These are phyloP conservation scores for Bembecia ichneumoniformis DNA, from an alignment of 2,888 invertebrate genomes.

Conservation along the genomic window DNA sequence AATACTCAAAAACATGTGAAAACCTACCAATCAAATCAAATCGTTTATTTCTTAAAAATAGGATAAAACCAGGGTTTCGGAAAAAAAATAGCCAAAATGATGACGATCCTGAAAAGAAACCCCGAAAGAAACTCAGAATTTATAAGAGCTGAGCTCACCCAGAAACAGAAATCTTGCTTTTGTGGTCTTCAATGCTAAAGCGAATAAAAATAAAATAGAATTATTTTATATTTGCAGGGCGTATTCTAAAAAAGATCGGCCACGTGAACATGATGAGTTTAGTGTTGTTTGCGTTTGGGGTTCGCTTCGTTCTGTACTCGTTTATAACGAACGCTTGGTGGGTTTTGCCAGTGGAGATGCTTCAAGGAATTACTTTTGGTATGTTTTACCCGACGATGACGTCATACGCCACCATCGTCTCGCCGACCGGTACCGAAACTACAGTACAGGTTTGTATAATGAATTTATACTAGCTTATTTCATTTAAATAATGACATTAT, in stretches of 20 bases:
- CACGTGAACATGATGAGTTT: conserved; percentile 88
- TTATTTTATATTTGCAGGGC: conserved; percentile 45
- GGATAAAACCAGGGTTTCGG: too few species aligned
- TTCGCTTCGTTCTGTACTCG: conserved; percentile 88
- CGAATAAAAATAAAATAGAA: too few species aligned
- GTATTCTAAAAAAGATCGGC: conserved; percentile 83
- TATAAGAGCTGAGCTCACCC: too few species aligned
- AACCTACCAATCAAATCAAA: too few species aligned
- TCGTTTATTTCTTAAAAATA: too few species aligned
- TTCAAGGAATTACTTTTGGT: conserved; percentile 91
- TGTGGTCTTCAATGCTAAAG: too few species aligned
- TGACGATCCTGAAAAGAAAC: too few species aligned
- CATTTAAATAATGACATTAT: too few species aligned
- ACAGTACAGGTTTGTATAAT: conserved; percentile 80
- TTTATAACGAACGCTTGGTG: conserved; percentile 85
- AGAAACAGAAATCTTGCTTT: too few species aligned
- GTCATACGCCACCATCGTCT: conserved; percentile 86
- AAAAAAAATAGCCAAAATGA: too few species aligned
- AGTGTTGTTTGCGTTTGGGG: conserved; percentile 83
- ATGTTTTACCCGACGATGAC: conserved; percentile 91
- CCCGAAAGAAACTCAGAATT: too few species aligned
- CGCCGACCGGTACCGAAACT: conserved; percentile 87
- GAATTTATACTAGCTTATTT: neutral
- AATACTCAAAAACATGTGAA: too few species aligned
- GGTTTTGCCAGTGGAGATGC: conserved; percentile 86